phyloP scores from a whole-genome alignment of 92 coral and sea anemone genomes.

The Porites divaricata region DNA sequence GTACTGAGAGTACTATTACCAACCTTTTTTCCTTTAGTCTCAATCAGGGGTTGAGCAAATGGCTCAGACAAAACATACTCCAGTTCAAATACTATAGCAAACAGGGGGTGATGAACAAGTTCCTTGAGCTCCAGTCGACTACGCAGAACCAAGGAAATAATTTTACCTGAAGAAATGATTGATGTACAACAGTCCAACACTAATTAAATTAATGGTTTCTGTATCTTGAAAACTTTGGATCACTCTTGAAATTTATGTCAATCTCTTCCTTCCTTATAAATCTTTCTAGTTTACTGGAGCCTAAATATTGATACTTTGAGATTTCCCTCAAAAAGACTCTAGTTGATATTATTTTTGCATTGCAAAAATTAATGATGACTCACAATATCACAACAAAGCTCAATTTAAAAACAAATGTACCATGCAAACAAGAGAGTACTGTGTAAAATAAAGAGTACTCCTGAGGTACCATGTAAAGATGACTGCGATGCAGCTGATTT shows the following conservation, averaged over 20 bases:
- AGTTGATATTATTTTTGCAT: no score
- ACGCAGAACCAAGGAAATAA: constrained; percentile 79
- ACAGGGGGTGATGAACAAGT: constrained; percentile 81
- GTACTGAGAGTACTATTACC: background rate
- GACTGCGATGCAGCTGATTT: constrained; percentile 78
- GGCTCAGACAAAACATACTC: constrained; percentile 96
- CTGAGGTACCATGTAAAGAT: constrained; percentile 74
- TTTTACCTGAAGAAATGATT: constrained; percentile 64
- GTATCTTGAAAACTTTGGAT: background rate
- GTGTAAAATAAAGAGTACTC: background rate
- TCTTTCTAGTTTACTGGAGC: no score
- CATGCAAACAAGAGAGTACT: no score
- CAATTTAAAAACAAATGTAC: no score
- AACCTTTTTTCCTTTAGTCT: constrained; percentile 88
- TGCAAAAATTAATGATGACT: no score
- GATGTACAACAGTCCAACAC: background rate
- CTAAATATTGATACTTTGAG: no score
- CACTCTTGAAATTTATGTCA: background rate
- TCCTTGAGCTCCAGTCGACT: constrained; percentile 94
- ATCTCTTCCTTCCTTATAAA: background rate
- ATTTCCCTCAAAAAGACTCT: no score
- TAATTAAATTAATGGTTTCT: background rate
- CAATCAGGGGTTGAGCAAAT: constrained; percentile 87
- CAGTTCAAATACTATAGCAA: constrained; percentile 93
- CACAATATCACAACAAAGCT: no score